These are phyloP conservation scores for Lophochroa leadbeateri DNA, from an alignment of 2,113 vertebrate genomes.

Conservation along the genomic window DNA sequence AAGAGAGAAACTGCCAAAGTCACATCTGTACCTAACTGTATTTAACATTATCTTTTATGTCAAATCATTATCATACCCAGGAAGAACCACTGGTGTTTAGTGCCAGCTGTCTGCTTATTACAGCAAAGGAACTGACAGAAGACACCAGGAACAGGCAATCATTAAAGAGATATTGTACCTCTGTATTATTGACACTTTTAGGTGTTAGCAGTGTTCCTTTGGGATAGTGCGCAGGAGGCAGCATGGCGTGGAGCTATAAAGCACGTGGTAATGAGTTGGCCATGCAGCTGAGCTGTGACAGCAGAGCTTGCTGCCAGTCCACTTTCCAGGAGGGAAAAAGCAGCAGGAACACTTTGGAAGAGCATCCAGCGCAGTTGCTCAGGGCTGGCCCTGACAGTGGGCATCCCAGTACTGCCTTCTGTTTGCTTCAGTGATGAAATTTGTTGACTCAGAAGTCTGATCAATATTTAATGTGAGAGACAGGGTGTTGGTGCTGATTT, in stretches of 20 bases:
- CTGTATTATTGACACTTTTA: background rate
- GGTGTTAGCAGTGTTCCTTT: background rate
- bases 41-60: conserved; percentile 35
- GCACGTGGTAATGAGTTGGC: background rate
- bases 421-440: background rate
- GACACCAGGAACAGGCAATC: background rate
- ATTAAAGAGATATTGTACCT: background rate
- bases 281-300: background rate
- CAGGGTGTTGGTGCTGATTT: background rate
- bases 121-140: background rate
- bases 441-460: conserved; percentile 16
- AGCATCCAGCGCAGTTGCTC: accelerated
- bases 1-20: background rate
- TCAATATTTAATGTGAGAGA: conserved; percentile 14
- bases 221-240: background rate
- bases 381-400: background rate
- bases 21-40: conserved; percentile 7
- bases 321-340: background rate
- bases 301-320: background rate
- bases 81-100: background rate
- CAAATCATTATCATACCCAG: background rate
- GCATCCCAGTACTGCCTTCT: background rate
- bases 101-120: conserved; percentile 2
- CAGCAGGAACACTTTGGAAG: background rate
- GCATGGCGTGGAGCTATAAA: background rate